Evolutionary conservation across 2,113 vertebrate species (phyloP).

Genomic region (Craseonycteris thonglongyai): DNA sequence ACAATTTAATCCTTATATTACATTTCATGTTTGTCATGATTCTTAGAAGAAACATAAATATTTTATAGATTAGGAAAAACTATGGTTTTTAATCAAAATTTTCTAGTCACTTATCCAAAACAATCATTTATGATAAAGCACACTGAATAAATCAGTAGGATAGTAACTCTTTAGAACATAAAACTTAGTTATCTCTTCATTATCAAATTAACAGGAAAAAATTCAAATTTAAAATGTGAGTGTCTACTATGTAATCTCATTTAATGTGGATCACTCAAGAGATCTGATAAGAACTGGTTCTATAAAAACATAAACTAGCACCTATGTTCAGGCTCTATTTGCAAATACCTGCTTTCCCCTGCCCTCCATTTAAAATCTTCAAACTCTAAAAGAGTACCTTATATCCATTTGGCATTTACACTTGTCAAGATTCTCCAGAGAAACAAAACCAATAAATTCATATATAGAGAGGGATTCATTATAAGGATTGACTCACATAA

Average conservation of each 20-base stretch:
- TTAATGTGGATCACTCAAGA: background rate
- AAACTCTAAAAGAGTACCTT: background rate
- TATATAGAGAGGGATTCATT: background rate
- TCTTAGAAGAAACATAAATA: background rate
- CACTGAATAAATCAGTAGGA: background rate
- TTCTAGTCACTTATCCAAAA: conserved; percentile 30
- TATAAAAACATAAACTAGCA: background rate
- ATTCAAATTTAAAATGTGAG: conserved; percentile 23
- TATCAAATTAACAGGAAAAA: conserved; percentile 13
- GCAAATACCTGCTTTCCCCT: background rate
- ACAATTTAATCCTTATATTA: background rate
- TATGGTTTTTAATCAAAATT: conserved; percentile 20
- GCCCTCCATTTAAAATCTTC: background rate
- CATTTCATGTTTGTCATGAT: background rate
- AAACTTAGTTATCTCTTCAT: conserved; percentile 11
- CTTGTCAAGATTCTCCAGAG: background rate
- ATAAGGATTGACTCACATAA: background rate
- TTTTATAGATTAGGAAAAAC: background rate
- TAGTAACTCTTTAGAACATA: background rate
- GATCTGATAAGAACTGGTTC: background rate
- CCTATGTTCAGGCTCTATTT: background rate
- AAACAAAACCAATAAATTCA: background rate
- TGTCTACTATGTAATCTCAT: background rate
- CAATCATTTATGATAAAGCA: background rate
- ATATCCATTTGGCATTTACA: background rate